Evolutionary conservation across 2,888 invertebrate species (phyloP), one percentile per base, ranked within the genome.

Genomic region (Perizoma affinitatum): DNA sequence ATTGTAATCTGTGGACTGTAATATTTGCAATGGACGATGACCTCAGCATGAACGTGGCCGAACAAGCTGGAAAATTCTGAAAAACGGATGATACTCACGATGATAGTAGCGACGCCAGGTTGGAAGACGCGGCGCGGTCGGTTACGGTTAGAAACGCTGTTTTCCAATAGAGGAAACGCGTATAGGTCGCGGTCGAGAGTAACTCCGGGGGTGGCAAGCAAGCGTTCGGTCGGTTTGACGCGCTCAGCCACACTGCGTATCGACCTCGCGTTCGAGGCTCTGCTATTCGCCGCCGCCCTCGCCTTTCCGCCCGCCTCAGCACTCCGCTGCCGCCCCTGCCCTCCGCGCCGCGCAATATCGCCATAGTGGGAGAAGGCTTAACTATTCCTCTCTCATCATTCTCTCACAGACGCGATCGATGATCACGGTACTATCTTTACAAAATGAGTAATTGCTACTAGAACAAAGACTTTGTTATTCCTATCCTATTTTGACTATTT

Each of bases 361-460:
- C 87, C 87, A 75, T 88, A 90, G 86, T 80, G 82, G 79, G 75
- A 83, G 79, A 75, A 83, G 76, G 79, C 78, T 84, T 84, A 86
- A 86, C 85, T 86, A 86, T 88, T 88, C 83, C 86, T 86, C 84
- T 80, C 76, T 83, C 80, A 85, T 86, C 86, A 84, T 83, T 80
- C 78, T 73, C 76, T 63, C 69, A 75, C 49, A 71, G 65, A 72
- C 61, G 42, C 75, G 77, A 84, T 85, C 84, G 79, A 84, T 83
- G 78, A 52, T 73, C 82, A 82, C 67, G 43, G 1, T 60, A 47
- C 47, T 51, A n/a, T 4, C 11, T 22, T 7, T 40, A 40, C 8
- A 42, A 56, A 58, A 43, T 22, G 5, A 45, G 35, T 7, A 47
- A n/a, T n/a, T 7, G 38, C 38, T 1, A 4, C 8, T 35, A 35